Evolutionary conservation across 2,113 vertebrate genomes (phyloP).

Genomic region (Melanerpes aurifrons): DNA sequence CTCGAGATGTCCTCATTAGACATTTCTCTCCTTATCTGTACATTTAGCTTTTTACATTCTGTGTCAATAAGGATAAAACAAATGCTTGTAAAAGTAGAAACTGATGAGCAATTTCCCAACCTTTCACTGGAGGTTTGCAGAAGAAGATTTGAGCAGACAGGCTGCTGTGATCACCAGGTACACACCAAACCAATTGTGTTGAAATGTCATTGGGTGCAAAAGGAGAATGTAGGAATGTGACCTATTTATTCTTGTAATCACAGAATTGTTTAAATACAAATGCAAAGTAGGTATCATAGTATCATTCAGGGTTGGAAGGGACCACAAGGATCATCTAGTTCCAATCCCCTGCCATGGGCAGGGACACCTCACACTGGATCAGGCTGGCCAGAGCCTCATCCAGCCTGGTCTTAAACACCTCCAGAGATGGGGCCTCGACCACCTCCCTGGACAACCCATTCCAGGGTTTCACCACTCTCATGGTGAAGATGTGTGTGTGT

Average conservation of each 20-base stretch:
- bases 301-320: too few relatives aligned
- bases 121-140: not conserved
- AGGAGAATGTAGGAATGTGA: not conserved
- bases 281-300: not conserved
- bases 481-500: not conserved
- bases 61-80: constrained; percentile 28
- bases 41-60: not conserved
- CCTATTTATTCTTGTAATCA: not conserved
- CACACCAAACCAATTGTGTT: not conserved
- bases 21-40: constrained; percentile 22
- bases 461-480: too few relatives aligned
- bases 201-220: not conserved
- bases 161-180: not conserved
- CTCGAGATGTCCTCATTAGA: not conserved
- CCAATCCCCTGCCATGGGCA: too few relatives aligned
- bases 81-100: not conserved
- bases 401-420: too few relatives aligned
- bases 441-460: too few relatives aligned
- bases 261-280: not conserved
- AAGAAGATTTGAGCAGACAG: not conserved
- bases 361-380: too few relatives aligned
- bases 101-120: not conserved
- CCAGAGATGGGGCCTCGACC: too few relatives aligned
- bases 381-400: too few relatives aligned
- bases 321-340: too few relatives aligned